Conservation (phyloP, 2,888 invertebrate species). For the Silvanus unidentatus region DNA sequence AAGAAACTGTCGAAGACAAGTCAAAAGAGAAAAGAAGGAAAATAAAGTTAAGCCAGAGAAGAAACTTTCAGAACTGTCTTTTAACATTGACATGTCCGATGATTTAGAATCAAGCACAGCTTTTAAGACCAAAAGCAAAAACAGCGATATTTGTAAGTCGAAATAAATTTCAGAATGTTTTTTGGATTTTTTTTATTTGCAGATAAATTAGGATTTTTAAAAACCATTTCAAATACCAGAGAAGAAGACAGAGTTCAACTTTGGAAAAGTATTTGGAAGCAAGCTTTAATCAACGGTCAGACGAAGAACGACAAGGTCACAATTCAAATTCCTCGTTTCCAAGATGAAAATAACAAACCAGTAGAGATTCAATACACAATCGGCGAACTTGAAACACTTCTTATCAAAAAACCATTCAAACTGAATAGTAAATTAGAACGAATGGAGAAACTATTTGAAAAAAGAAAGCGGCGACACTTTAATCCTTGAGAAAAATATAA, state of each 20-base stretch:
- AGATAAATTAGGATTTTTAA: conserved; percentile 39
- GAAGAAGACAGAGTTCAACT: conserved; percentile 34
- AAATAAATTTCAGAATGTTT: no score
- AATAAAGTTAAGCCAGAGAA: no score
- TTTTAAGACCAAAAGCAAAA: neutral
- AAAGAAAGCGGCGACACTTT: neutral
- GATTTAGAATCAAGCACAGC: neutral
- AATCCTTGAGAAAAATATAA: no score
- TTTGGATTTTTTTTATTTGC: no score
- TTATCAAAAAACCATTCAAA: conserved; percentile 8
- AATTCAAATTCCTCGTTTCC: conserved; percentile 38
- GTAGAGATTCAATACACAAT: conserved; percentile 36
- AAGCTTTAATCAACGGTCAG: conserved; percentile 38
- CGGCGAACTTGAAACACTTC: conserved; percentile 35
- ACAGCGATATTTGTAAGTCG: neutral
- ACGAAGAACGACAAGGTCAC: conserved; percentile 38
- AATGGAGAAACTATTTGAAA: neutral
- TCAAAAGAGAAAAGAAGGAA: neutral
- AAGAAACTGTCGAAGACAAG: neutral
- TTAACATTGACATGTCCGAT: neutral
- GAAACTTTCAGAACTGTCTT: neutral
- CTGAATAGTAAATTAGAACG: neutral
- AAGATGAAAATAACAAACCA: conserved; percentile 25
- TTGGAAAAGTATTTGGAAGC: conserved; percentile 40
- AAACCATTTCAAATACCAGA: conserved; percentile 35